Evolutionary conservation across 2,113 vertebrate species (phyloP).

Genomic region (Dicaeum eximium): DNA sequence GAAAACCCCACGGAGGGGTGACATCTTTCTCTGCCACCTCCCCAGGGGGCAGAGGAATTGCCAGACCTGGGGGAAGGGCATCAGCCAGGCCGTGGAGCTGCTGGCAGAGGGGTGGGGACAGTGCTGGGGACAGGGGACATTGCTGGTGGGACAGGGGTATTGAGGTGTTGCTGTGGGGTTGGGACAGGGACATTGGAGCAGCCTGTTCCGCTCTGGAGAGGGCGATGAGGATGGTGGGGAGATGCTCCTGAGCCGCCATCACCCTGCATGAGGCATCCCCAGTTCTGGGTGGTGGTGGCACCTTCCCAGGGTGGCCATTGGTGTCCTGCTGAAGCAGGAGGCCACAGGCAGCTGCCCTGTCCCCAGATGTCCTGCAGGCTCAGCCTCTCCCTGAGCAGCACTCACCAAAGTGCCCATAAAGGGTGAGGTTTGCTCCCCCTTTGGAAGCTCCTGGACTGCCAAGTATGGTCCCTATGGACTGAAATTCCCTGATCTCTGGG

Average conservation of each 20-base stretch:
- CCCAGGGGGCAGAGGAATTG: background rate
- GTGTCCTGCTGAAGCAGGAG: background rate
- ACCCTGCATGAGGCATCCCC: too few relatives aligned
- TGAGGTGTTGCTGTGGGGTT: background rate
- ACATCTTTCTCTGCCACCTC: background rate
- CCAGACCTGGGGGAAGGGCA: background rate
- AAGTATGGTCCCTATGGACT: background rate
- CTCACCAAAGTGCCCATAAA: background rate
- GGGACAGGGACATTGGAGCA: accelerated
- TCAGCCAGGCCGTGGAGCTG: background rate
- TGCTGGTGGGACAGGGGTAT: accelerated
- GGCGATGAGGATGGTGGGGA: background rate
- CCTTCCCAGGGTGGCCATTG: background rate
- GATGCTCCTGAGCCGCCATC: background rate
- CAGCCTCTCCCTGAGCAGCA: background rate
- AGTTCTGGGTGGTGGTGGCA: background rate
- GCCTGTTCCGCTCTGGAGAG: background rate
- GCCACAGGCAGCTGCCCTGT: accelerated
- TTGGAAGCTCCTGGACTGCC: background rate
- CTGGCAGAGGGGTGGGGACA: background rate
- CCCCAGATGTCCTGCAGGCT: background rate
- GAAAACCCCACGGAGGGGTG: background rate
- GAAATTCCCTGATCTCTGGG: background rate
- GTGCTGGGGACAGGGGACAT: background rate
- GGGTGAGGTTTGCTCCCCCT: background rate